Percentiles rank a stretch among this genome's conserved stretches.
phyloP scores from a whole-genome alignment of 2,113 vertebrate species.

The Tachuris rubrigastra region DNA sequence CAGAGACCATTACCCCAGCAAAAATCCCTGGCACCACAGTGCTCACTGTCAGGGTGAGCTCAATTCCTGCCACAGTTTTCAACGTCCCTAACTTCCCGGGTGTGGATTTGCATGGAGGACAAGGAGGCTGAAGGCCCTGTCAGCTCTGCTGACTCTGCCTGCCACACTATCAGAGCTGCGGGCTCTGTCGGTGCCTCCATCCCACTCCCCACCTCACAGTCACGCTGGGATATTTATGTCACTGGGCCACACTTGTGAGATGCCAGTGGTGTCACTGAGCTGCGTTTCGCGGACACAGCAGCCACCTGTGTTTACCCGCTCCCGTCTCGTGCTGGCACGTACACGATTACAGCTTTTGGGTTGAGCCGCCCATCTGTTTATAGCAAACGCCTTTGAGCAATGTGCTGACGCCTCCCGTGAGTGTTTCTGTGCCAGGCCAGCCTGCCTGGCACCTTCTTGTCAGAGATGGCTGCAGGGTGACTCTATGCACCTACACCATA shows the following conservation, averaged over 20 bases:
- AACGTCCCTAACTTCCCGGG: background rate
- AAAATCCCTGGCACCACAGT: background rate
- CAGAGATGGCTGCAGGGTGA: background rate
- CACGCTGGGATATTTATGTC: background rate
- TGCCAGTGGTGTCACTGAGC: background rate
- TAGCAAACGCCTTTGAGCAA: background rate
- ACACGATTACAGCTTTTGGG: background rate
- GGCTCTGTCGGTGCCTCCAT: background rate
- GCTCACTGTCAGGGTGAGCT: background rate
- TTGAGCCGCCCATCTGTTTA: background rate
- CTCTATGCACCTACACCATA: background rate
- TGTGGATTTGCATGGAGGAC: background rate
- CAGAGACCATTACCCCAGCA: background rate
- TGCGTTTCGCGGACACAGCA: background rate
- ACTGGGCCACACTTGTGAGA: background rate
- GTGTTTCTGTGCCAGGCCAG: background rate
- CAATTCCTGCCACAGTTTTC: background rate
- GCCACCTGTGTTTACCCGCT: slow-evolving; percentile 25
- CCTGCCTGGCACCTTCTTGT: background rate
- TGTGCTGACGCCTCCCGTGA: background rate
- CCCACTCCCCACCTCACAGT: background rate
- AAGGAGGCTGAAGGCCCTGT: background rate
- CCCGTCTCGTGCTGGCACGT: background rate
- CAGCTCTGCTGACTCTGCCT: background rate
- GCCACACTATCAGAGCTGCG: rapidly evolving